Conservation (phyloP, 2,113 vertebrate species). For the Lepisosteus oculatus region DNA sequence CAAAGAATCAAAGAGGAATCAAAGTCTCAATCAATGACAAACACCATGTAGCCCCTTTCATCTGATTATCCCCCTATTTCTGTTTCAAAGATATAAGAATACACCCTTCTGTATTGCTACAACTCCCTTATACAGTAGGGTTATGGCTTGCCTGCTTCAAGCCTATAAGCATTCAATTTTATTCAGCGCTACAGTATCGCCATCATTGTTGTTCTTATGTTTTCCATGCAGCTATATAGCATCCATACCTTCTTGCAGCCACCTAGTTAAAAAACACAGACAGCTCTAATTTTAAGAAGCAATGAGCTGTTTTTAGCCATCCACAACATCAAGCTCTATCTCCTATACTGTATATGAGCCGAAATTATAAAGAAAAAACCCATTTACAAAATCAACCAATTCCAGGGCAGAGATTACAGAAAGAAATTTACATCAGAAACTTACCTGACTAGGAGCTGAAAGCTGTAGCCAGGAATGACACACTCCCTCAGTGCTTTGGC, state of each 20-base stretch:
- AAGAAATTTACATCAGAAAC: constrained; percentile 50
- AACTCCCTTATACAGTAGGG: no score
- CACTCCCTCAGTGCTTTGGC: constrained; percentile 52
- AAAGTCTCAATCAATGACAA: no score
- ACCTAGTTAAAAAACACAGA: constrained; percentile 6
- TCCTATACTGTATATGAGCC: constrained; percentile 37
- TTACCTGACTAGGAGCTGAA: constrained; percentile 44
- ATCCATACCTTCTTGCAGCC: constrained; percentile 12
- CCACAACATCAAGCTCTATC: constrained; percentile 31
- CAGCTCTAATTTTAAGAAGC: constrained; percentile 27
- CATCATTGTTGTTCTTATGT: no score
- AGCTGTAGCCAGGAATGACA: constrained; percentile 40
- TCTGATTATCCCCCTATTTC: no score
- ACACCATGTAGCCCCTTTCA: no score
- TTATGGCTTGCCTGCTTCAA: no score
- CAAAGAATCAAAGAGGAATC: no score
- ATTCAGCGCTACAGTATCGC: no score
- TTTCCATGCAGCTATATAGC: neutral
- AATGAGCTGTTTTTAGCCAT: constrained; percentile 29
- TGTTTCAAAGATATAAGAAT: no score
- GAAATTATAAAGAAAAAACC: constrained; percentile 37
- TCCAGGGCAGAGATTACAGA: constrained; percentile 40
- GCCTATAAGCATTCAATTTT: no score
- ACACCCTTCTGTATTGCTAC: no score
- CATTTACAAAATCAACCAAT: constrained; percentile 43